Conservation (phyloP, 2,888 invertebrate species). For the Saturnia japonica region DNA sequence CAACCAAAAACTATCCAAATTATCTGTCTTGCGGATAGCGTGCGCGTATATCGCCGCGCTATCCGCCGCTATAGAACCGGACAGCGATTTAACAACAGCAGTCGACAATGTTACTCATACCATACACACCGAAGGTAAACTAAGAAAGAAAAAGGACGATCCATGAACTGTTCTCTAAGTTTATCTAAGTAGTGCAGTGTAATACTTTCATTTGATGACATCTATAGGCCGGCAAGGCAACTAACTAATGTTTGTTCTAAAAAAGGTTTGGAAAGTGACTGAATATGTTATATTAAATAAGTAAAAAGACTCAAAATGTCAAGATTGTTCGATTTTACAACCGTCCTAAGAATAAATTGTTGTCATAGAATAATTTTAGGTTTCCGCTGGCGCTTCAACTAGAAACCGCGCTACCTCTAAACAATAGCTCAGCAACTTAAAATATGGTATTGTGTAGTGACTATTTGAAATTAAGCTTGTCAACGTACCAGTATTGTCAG, state of each 20-base stretch:
- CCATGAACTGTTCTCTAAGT: slow-evolving; percentile 47
- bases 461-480: too few species aligned
- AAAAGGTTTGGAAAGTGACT: background rate
- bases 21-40: slow-evolving; percentile 95
- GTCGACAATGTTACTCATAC: slow-evolving; percentile 94
- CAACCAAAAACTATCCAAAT: slow-evolving; percentile 95
- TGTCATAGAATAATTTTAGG: too few species aligned
- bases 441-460: too few species aligned
- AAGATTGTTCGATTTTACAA: background rate
- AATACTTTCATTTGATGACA: background rate
- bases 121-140: slow-evolving; percentile 95
- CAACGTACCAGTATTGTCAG: too few species aligned
- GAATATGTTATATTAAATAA: background rate
- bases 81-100: slow-evolving; percentile 87
- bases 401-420: too few species aligned
- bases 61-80: slow-evolving; percentile 87
- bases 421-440: too few species aligned
- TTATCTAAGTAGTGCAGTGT: background rate
- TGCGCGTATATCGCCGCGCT: slow-evolving; percentile 96
- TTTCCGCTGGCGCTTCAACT: too few species aligned
- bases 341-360: background rate
- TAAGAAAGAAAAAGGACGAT: slow-evolving; percentile 92
- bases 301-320: background rate
- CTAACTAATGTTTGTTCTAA: background rate
- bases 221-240: background rate